Evolutionary conservation across 2,888 invertebrate genomes (phyloP).

Genomic region (Ormia ochracea): DNA sequence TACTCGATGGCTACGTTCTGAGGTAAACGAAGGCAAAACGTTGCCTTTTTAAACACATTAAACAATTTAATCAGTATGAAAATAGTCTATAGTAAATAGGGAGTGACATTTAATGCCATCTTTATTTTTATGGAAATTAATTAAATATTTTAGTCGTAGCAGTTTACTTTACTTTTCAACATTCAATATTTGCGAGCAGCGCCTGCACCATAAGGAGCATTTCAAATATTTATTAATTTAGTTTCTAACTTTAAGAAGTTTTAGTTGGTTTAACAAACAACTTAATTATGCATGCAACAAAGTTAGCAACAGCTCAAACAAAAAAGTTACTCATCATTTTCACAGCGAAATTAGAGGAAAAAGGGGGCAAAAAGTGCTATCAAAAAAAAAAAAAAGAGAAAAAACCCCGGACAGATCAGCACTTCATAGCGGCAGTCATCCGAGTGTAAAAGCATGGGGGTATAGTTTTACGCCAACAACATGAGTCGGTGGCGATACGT

Average conservation of each 20-base stretch:
- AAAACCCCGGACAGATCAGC: no score
- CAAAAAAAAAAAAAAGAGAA: no score
- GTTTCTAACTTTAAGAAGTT: conserved; percentile 3
- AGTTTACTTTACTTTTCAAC: neutral
- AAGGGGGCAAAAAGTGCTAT: no score
- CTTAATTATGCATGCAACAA: conserved; percentile 50
- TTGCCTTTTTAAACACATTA: neutral
- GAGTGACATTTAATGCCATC: no score
- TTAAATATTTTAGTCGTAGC: no score
- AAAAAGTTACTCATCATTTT: conserved; percentile 26
- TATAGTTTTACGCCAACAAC: no score
- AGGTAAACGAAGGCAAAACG: neutral
- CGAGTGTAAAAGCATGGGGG: no score
- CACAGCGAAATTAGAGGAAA: neutral
- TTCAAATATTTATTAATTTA: conserved; percentile 10
- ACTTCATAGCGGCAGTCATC: no score
- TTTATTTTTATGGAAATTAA: no score
- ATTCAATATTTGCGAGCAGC: neutral
- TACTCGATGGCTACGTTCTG: neutral
- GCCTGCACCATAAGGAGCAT: neutral
- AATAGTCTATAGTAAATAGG: no score
- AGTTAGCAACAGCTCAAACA: conserved; percentile 20
- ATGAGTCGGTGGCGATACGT: no score
- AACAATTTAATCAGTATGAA: neutral
- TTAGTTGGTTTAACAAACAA: conserved; percentile 44